phyloP scores from a whole-genome alignment of 1,140 invertebrate species.

The Drosophila neocordata region DNA sequence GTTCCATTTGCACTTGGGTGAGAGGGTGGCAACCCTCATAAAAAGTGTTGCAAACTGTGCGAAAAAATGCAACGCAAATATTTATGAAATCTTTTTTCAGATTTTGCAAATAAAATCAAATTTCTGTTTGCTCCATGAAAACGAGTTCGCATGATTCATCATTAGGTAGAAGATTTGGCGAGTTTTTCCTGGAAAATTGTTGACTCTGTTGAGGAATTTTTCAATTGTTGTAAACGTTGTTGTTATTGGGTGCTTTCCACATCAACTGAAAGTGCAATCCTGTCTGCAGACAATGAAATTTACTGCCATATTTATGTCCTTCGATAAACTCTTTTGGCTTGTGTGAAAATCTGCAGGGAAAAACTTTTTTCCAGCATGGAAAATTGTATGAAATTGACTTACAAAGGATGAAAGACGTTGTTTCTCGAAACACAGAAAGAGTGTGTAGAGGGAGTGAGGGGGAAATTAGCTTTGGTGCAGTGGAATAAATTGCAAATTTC shows the following conservation, averaged over 20 bases:
- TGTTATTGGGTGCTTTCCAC: slow-evolving; percentile 14
- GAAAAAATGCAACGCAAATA: slow-evolving; percentile 40
- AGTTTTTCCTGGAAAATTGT: slow-evolving; percentile 9
- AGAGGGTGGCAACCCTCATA: slow-evolving; percentile 4
- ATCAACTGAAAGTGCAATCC: slow-evolving; percentile 16
- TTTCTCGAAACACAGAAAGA: not conserved
- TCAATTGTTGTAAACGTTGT: no score
- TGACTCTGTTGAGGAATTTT: slow-evolving; percentile 27
- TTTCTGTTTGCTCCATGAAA: slow-evolving; percentile 30
- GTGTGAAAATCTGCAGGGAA: slow-evolving; percentile 35
- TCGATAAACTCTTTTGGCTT: slow-evolving; percentile 28
- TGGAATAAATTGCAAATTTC: slow-evolving; percentile 64
- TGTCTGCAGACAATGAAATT: slow-evolving; percentile 40
- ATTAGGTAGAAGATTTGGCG: not conserved
- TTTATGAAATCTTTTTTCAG: slow-evolving; percentile 49
- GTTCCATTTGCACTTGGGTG: not conserved
- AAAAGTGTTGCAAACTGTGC: slow-evolving; percentile 18
- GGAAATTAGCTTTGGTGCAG: slow-evolving; percentile 53
- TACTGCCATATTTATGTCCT: slow-evolving; percentile 28
- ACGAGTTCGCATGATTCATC: slow-evolving; percentile 31
- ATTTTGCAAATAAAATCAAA: slow-evolving; percentile 54
- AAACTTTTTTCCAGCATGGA: slow-evolving; percentile 15
- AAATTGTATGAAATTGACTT: slow-evolving; percentile 44
- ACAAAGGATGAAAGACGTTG: slow-evolving; percentile 2
- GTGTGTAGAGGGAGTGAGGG: not conserved